Evolutionary conservation across 2,113 vertebrate genomes (phyloP), one percentile per base, ranked within the genome.

Genomic region (Rhagologus leucostigma): DNA sequence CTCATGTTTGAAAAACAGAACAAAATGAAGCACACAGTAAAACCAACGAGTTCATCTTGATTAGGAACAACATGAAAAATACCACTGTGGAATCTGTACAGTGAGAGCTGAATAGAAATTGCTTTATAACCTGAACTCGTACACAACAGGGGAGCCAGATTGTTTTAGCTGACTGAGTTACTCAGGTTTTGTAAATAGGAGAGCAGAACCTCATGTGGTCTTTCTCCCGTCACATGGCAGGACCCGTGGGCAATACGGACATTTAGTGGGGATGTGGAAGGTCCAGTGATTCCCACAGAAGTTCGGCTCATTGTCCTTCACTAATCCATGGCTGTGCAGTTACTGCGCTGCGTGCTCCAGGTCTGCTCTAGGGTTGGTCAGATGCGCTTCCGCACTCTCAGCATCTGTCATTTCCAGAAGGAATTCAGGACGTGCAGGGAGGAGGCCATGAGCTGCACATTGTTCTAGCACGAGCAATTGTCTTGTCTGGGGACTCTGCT

Each of bases 371-470:
- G 82, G 37, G 3, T 42, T 49, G 63, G 52, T 76, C 86, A 76
- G 82, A 78, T 79, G 75, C 49, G 44, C 70, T 81, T 41, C 73
- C 0, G 3, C 55, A 16, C 70, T 50, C 47, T 87, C 89, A 84
- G 75, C 79, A 82, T 42, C 74, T 82, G 70, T 41, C 39, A 9
- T 85, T 94, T 95, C 94, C 78, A 95, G 90, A 91, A 87, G 69
- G 85, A 62, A 78, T 67, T 75, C 47, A 16, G 57, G 44, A 16
- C 15, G 20, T 33, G 56, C 52, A 69, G 74, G 60, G 56, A 93
- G 56, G 69, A 81, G 78, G 29, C 78, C 69, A 9, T 15, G 65
- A 80, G 60, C 74, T 93, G 52, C 22, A 33, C 14, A 30, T 22
- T 35, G 57, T 71, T 78, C 60, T 42, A 33, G 42, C 60, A 42